Evolutionary conservation across 2,888 invertebrate genomes (phyloP), one percentile per base, ranked within the genome.

Genomic region (Cheiracanthium punctorium): DNA sequence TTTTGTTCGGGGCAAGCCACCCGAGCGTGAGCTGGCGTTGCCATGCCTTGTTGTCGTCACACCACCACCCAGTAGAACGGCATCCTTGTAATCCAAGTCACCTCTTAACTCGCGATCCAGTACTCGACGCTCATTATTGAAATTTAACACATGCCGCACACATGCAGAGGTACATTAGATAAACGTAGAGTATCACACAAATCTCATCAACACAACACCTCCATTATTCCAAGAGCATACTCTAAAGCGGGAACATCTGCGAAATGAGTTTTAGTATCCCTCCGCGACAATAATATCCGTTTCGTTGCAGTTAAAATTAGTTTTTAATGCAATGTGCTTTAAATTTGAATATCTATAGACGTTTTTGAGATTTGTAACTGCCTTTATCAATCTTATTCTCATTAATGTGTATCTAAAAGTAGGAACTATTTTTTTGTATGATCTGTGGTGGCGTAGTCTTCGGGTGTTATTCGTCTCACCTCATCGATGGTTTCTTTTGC

Each of bases 211-310:
- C 80, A 74, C 33, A 52, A 80, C 80, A 67, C 88, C 75, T 80
- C 82, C 82, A 88, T 88, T 84, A 81, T 77, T 81, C 87, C 81
- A 71, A 85, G 73, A 58, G 74, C 48, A 80, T 70, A 88, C 82
- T 84, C 84, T 72, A 84, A 88, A 88, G 88, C 88, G 88, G 88
- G 88, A 88, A 88, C 84, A 88, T 88, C 88, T 88, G 88, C 79
- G 82, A 87, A 43, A 73, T 65, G 33, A 80, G 65, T 67, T 73
- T 33, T n/a, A 79, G 80, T 80, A 87, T 82, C 30, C 87, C 5
- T 82, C 82, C 87, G 82, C 87, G 52, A 30, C 67, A 41, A 77
- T 67, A 84, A 84, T 73, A 74, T 73, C n/a, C 14, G 30, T 24
- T 48, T 20, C 5, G 0, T 29, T 37, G 12, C 20, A 2, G 5